Evolutionary conservation across 1,140 invertebrate genomes (phyloP).

Genomic region (Microplitis mediator): DNA sequence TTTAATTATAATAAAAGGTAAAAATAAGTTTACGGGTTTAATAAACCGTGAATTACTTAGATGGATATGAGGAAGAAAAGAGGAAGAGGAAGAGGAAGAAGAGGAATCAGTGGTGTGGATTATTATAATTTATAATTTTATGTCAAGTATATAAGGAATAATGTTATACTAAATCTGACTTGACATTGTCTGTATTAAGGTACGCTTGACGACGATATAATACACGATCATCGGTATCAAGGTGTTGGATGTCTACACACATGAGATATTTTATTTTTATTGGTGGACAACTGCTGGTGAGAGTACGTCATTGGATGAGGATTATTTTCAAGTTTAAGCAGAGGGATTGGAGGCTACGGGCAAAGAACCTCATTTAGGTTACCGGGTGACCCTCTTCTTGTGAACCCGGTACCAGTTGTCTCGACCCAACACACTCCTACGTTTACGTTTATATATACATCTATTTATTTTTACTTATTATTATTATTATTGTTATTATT

Average conservation of each 20-base stretch:
- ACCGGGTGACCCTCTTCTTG: constrained; percentile 57
- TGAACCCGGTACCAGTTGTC: constrained; percentile 29
- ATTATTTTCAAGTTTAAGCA: background rate
- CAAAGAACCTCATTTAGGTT: constrained; percentile 60
- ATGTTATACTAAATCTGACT: too few relatives aligned
- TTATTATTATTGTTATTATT: too few relatives aligned
- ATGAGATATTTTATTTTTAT: constrained; percentile 49
- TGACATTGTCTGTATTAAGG: too few relatives aligned
- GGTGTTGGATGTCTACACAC: constrained; percentile 7
- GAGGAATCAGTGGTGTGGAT: too few relatives aligned
- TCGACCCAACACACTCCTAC: background rate
- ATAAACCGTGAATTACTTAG: too few relatives aligned
- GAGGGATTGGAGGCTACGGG: constrained; percentile 36
- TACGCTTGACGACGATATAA: too few relatives aligned
- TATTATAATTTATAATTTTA: too few relatives aligned
- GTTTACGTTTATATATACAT: background rate
- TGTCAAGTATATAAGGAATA: constrained; percentile 32
- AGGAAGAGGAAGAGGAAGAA: too few relatives aligned
- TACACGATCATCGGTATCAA: too few relatives aligned
- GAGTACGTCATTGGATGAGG: constrained; percentile 12
- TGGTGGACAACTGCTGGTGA: constrained; percentile 47
- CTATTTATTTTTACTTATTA: background rate
- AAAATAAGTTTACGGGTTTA: too few relatives aligned
- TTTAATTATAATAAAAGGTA: too few relatives aligned
- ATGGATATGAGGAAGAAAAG: too few relatives aligned